Percentiles rank a stretch among this genome's conserved stretches.
Evolutionary conservation across 2,797 vertebrate genomes (phyloP).

Genomic region (Jordanella pulchra): DNA sequence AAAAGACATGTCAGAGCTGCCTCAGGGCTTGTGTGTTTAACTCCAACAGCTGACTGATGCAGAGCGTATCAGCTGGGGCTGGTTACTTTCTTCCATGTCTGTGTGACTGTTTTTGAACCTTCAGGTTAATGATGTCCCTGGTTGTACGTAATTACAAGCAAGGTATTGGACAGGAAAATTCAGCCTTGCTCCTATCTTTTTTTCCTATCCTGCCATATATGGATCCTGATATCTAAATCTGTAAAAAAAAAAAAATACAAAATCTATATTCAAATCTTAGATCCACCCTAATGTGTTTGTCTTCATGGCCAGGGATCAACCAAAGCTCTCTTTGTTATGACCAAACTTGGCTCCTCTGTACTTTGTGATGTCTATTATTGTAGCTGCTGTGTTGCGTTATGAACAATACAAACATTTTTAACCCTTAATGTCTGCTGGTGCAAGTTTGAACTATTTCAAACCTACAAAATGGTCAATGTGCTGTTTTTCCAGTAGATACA

Average conservation of each 20-base stretch:
- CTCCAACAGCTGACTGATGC: constrained; percentile 64
- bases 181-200: too few relatives aligned
- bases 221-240: too few relatives aligned
- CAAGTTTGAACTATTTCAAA: background rate
- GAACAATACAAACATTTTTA: background rate
- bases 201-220: too few relatives aligned
- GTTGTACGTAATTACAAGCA: background rate
- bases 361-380: constrained; percentile 85
- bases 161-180: too few relatives aligned
- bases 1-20: constrained; percentile 42
- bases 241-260: too few relatives aligned
- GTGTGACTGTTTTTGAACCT: constrained; percentile 9
- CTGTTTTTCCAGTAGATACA: background rate
- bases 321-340: constrained; percentile 81
- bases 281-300: background rate
- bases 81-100: background rate
- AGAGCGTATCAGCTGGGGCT: constrained; percentile 45
- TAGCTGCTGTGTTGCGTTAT: background rate
- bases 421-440: background rate
- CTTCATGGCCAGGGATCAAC: constrained; percentile 82
- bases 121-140: constrained; percentile 28
- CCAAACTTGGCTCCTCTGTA: constrained; percentile 87
- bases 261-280: background rate
- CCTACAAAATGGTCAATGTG: background rate
- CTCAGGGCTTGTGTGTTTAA: constrained; percentile 53